Percentiles rank a stretch among this genome's conserved stretches.
Conservation (phyloP, 2,797 vertebrate genomes). For the Otolemur crassicaudatus region DNA sequence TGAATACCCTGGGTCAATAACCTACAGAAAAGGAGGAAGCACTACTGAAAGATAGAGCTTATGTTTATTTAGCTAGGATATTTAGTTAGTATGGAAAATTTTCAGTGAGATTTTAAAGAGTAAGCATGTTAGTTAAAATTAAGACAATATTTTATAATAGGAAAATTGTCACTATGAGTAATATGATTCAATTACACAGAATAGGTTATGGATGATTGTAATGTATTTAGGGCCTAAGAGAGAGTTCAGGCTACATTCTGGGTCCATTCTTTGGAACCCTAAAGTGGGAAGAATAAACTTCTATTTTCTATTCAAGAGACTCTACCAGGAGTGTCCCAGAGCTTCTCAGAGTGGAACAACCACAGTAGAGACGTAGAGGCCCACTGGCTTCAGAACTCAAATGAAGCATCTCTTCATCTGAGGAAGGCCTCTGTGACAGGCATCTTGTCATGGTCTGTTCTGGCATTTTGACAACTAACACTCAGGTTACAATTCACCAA, state of each 20-base stretch:
- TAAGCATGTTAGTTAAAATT: constrained; percentile 65
- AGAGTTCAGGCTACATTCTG: constrained; percentile 36
- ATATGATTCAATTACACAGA: constrained; percentile 54
- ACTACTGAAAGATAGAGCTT: not conserved
- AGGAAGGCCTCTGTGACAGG: not conserved
- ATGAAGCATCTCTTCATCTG: not conserved
- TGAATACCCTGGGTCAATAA: not conserved
- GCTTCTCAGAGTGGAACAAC: not conserved
- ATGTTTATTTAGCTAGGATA: not conserved
- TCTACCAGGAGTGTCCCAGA: not conserved
- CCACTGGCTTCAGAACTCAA: not conserved
- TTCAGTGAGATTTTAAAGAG: constrained; percentile 64
- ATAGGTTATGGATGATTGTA: constrained; percentile 19
- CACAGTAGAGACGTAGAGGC: not conserved
- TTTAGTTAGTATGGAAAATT: constrained; percentile 36
- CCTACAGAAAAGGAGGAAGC: not conserved
- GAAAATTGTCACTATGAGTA: constrained; percentile 58
- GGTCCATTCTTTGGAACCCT: constrained; percentile 48
- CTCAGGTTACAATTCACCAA: not conserved
- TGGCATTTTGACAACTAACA: not conserved
- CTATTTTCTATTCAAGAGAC: constrained; percentile 50
- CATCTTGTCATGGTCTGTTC: not conserved
- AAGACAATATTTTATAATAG: constrained; percentile 72
- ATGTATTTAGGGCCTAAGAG: constrained; percentile 45
- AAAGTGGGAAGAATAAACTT: constrained; percentile 45